Evolutionary conservation across 2,888 invertebrate genomes (phyloP).

Genomic region (Meliscaeva auricollis): DNA sequence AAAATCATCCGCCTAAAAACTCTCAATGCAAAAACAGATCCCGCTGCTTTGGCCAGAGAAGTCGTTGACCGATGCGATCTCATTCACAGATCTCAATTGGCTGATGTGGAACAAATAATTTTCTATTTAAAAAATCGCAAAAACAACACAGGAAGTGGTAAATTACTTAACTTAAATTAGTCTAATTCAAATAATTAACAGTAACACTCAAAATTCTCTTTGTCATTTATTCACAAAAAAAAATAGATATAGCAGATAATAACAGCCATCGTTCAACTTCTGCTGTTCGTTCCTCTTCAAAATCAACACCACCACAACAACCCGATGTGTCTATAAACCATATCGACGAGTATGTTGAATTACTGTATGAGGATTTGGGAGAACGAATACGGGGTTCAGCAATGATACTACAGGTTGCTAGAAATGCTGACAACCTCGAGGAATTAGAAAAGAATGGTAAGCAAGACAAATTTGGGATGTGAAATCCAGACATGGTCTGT

Average conservation of each 20-base stretch:
- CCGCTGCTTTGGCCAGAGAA: conserved; percentile 91
- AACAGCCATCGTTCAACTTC: conserved; percentile 80
- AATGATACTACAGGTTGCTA: conserved; percentile 94
- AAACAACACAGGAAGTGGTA: conserved; percentile 83
- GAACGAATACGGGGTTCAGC: conserved; percentile 97
- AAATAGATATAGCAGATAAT: conserved; percentile 81
- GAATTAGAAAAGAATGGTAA: conserved; percentile 97
- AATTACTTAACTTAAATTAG: conserved; percentile 29
- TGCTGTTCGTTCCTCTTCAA: conserved; percentile 78
- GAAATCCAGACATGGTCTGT: no score
- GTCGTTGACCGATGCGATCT: conserved; percentile 94
- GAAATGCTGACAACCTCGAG: conserved; percentile 97
- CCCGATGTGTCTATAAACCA: conserved; percentile 91
- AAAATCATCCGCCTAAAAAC: conserved; percentile 93
- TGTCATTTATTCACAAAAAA: not conserved
- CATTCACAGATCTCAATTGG: conserved; percentile 91
- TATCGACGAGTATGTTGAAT: conserved; percentile 97
- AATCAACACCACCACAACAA: conserved; percentile 82
- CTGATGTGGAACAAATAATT: conserved; percentile 94
- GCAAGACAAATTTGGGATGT: conserved; percentile 1
- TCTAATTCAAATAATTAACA: conserved; percentile 7
- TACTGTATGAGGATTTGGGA: conserved; percentile 96
- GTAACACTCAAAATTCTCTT: conserved; percentile 11
- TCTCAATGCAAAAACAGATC: conserved; percentile 91
- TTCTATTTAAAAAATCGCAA: conserved; percentile 93